Conservation (phyloP, 2,888 invertebrate genomes). For the Idaea dimidiata region DNA sequence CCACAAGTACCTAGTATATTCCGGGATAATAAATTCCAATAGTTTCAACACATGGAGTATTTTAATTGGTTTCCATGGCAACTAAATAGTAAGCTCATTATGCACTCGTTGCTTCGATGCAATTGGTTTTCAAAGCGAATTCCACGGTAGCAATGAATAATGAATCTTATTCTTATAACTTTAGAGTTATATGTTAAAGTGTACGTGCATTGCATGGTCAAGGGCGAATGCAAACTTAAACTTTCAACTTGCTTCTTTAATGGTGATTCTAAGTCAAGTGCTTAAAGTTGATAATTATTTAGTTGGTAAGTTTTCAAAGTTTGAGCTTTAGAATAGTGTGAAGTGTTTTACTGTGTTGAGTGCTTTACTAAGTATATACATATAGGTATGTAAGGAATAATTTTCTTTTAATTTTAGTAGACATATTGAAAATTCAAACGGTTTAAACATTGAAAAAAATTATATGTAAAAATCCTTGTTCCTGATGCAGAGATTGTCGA, state of each 20-base stretch:
- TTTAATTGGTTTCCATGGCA: not conserved
- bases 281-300: not conserved
- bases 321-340: not conserved
- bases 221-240: not conserved
- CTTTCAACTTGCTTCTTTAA: not conserved
- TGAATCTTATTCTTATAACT: not conserved
- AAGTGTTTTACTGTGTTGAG: not conserved
- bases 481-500: too few species aligned
- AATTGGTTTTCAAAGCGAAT: not conserved
- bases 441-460: not conserved
- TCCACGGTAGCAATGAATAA: not conserved
- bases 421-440: not conserved
- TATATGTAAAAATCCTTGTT: too few species aligned
- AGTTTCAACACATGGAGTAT: not conserved
- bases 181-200: not conserved
- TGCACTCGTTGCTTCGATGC: constrained; percentile 1
- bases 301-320: not conserved
- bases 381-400: too few species aligned
- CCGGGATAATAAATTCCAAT: not conserved
- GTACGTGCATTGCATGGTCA: not conserved
- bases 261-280: not conserved
- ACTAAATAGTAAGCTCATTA: not conserved
- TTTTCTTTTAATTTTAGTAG: too few species aligned
- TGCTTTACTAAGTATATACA: not conserved
- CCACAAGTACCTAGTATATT: not conserved